These are phyloP conservation scores for Drosophila vallismaia DNA, from an alignment of 2,888 invertebrate species.

Conservation along the genomic window DNA sequence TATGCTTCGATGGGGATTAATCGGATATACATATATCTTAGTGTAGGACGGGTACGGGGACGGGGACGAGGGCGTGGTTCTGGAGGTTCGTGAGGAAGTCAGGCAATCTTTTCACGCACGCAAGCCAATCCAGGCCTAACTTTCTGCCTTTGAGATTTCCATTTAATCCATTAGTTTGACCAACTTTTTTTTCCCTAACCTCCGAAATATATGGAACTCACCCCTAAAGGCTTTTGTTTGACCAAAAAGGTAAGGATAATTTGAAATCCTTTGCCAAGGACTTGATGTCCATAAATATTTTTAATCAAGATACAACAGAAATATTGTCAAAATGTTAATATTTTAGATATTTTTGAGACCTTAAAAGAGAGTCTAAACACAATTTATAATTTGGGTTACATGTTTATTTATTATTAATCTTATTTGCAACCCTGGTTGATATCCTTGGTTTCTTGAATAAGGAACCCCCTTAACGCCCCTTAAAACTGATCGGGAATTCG, in stretches of 20 bases:
- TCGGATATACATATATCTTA: background rate
- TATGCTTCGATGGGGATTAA: constrained; percentile 19
- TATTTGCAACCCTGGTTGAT: too few relatives aligned
- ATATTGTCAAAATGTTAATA: too few relatives aligned
- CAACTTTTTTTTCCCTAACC: constrained; percentile 5
- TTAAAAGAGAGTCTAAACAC: too few relatives aligned
- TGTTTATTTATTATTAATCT: too few relatives aligned
- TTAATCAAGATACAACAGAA: too few relatives aligned
- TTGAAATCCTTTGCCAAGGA: background rate
- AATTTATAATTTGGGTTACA: too few relatives aligned
- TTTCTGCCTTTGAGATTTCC: constrained; percentile 23
- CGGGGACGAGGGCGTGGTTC: background rate
- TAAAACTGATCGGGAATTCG: constrained; percentile 18
- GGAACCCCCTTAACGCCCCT: background rate
- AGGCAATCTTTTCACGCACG: constrained; percentile 27
- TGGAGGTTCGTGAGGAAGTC: too few relatives aligned
- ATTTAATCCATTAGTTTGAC: constrained; percentile 29
- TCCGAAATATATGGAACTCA: constrained; percentile 6
- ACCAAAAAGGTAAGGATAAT: background rate
- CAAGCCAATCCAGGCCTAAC: constrained; percentile 16
- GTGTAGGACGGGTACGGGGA: too few relatives aligned
- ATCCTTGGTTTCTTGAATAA: too few relatives aligned
- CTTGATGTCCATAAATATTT: background rate
- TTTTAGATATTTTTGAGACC: too few relatives aligned
- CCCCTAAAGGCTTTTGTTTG: background rate